Percentiles rank a stretch among this genome's conserved stretches.
phyloP scores from a whole-genome alignment of 2,797 vertebrate genomes.

The Knipowitschia caucasica region DNA sequence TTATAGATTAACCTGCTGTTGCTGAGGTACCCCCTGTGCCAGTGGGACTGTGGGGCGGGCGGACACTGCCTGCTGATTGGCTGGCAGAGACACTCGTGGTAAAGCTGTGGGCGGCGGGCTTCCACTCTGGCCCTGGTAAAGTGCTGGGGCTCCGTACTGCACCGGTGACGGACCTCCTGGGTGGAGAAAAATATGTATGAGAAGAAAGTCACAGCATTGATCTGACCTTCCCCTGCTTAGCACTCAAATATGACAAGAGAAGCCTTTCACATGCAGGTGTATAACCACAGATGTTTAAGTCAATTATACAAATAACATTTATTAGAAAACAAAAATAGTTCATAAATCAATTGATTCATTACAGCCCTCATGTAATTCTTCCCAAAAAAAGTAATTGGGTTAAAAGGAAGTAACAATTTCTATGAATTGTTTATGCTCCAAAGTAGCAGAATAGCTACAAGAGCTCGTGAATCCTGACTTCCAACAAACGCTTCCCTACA shows the following conservation, averaged over 20 bases:
- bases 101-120: constrained; percentile 85
- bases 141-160: constrained; percentile 78
- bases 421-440: no score
- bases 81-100: constrained; percentile 75
- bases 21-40: constrained; percentile 68
- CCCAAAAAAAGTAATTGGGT: no score
- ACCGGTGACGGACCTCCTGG: constrained; percentile 81
- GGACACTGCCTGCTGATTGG: constrained; percentile 63
- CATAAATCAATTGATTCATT: no score
- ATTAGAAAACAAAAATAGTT: no score
- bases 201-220: not conserved
- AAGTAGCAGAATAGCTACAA: no score
- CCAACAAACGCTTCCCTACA: no score
- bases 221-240: not conserved
- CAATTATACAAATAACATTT: no score
- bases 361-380: no score
- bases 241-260: not conserved
- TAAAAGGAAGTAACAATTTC: no score
- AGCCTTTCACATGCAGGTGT: no score
- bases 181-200: not conserved
- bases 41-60: constrained; percentile 54
- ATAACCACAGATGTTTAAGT: no score
- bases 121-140: constrained; percentile 84
- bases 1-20: constrained; percentile 77
- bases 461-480: no score